Evolutionary conservation across 2,888 invertebrate species (phyloP).

Genomic region (Drosophila infuscata): DNA sequence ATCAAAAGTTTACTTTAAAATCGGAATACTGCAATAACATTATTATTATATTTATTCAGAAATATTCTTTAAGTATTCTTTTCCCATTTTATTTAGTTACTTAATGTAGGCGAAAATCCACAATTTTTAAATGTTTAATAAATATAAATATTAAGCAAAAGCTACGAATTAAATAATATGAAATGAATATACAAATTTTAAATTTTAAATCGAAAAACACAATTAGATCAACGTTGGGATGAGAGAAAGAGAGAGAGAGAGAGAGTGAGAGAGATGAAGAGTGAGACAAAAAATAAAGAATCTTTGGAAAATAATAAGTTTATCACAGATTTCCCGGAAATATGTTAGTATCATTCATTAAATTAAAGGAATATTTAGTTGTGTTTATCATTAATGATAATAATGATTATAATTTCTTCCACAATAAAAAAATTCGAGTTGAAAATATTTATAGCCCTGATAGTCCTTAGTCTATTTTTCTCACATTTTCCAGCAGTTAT

Average conservation of each 20-base stretch:
- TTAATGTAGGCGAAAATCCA: too few species aligned
- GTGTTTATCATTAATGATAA: too few species aligned
- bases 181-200: neutral
- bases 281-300: neutral
- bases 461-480: too few species aligned
- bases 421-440: too few species aligned
- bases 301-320: neutral
- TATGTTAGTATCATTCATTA: neutral
- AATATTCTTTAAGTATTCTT: neutral
- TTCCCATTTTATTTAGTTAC: neutral
- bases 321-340: neutral
- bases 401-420: too few species aligned
- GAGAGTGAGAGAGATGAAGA: neutral
- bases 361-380: too few species aligned
- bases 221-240: neutral
- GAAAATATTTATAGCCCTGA: neutral
- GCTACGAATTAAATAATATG: neutral
- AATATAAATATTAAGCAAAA: accelerated
- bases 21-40: neutral
- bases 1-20: neutral
- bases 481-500: too few species aligned
- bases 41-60: neutral
- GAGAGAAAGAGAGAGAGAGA: neutral
- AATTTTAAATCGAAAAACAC: neutral
- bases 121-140: neutral